These are phyloP conservation scores for Scleropages formosus DNA, from an alignment of 2,797 vertebrate species.

Conservation along the genomic window DNA sequence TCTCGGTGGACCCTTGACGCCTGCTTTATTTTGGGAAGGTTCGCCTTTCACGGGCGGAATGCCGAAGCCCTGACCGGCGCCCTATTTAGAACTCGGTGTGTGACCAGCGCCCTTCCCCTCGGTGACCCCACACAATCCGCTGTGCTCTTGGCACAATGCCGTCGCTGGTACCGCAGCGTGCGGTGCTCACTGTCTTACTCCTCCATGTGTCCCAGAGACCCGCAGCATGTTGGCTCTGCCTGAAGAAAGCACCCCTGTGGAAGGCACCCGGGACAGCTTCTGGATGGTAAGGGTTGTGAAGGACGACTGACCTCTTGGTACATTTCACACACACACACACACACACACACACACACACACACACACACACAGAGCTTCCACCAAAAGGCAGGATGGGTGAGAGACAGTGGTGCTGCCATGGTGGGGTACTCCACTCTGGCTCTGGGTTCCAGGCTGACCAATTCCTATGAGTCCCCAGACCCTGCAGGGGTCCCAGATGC, in stretches of 20 bases:
- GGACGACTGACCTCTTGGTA: neutral
- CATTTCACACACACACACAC: neutral
- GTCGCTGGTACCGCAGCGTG: too few species aligned
- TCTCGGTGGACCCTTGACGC: slow-evolving; percentile 50
- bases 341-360: neutral
- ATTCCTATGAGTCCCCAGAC: slow-evolving; percentile 3
- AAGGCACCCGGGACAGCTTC: slow-evolving; percentile 67
- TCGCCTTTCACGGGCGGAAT: slow-evolving; percentile 60
- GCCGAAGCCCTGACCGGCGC: slow-evolving; percentile 48
- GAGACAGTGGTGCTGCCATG: too few species aligned
- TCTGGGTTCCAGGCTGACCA: too few species aligned
- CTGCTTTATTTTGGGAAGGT: slow-evolving; percentile 63
- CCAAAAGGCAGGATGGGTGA: too few species aligned
- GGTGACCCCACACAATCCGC: too few species aligned
- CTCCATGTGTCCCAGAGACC: neutral
- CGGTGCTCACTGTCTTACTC: neutral
- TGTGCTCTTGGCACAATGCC: too few species aligned
- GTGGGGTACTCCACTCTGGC: too few species aligned
- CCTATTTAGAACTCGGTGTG: slow-evolving; percentile 45
- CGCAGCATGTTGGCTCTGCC: slow-evolving; percentile 64
- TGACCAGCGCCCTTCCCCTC: slow-evolving; percentile 32
- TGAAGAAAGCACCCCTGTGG: slow-evolving; percentile 56
- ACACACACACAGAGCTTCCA: neutral
- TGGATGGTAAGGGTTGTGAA: slow-evolving; percentile 67
- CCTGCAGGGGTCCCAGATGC: too few species aligned